Conservation (phyloP, 2,888 invertebrate genomes). For the Nowickia ferox region DNA sequence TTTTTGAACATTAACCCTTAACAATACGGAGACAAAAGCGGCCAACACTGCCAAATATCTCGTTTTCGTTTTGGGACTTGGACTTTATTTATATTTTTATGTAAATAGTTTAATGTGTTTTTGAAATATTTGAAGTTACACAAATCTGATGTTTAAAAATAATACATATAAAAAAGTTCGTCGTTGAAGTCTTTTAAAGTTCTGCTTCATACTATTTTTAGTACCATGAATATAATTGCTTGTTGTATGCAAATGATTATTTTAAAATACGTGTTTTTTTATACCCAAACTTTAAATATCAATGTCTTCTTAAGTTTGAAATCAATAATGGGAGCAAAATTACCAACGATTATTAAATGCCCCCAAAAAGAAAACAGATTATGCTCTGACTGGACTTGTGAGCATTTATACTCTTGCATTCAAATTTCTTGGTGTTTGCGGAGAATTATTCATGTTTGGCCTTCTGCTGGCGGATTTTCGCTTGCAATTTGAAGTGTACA, state of each 20-base stretch:
- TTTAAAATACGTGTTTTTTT: not conserved
- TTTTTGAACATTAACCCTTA: too few relatives aligned
- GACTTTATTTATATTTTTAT: too few relatives aligned
- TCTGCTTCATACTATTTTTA: constrained; percentile 6
- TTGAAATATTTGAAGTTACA: too few relatives aligned
- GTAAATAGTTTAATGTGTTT: too few relatives aligned
- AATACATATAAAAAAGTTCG: not conserved
- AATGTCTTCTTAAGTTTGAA: constrained; percentile 54
- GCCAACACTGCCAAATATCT: too few relatives aligned
- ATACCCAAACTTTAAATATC: constrained; percentile 47
- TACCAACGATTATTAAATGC: constrained; percentile 46
- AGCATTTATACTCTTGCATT: not conserved
- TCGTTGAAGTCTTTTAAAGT: not conserved
- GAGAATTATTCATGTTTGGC: constrained; percentile 7
- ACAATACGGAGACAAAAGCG: too few relatives aligned
- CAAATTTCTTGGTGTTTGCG: constrained; percentile 16
- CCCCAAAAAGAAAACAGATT: constrained; percentile 1
- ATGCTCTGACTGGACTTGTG: constrained; percentile 29
- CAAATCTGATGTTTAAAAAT: too few relatives aligned
- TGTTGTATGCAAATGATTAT: constrained; percentile 21
- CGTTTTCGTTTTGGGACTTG: too few relatives aligned
- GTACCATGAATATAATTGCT: constrained; percentile 21
- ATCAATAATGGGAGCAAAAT: constrained; percentile 65
- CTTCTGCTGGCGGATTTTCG: constrained; percentile 40
- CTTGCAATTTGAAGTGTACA: constrained; percentile 54